These are phyloP conservation scores for Furcifer pardalis DNA, from an alignment of 2,797 vertebrate species.

Conservation along the genomic window DNA sequence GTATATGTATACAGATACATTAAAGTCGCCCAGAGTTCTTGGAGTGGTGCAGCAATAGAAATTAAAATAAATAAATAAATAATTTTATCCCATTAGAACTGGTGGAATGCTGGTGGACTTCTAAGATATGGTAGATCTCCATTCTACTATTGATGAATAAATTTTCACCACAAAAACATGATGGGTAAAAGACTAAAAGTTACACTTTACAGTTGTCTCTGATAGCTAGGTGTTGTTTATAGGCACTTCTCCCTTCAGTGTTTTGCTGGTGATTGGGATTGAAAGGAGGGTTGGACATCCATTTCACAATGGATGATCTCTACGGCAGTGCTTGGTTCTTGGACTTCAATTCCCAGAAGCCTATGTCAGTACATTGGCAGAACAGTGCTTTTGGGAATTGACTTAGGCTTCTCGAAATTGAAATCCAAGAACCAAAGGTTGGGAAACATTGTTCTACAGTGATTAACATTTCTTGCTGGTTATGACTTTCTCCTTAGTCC, in stretches of 20 bases:
- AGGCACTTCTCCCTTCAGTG: not conserved
- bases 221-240: not conserved
- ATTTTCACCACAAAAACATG: not conserved
- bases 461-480: not conserved
- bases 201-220: not conserved
- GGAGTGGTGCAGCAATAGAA: too few relatives aligned
- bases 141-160: not conserved
- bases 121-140: not conserved
- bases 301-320: not conserved
- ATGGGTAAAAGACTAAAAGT: not conserved
- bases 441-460: too few relatives aligned
- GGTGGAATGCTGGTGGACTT: not conserved
- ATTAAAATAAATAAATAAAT: too few relatives aligned
- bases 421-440: too few relatives aligned
- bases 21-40: too few relatives aligned
- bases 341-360: too few relatives aligned
- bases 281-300: not conserved
- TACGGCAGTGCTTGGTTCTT: too few relatives aligned
- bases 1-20: not conserved
- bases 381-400: too few relatives aligned
- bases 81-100: not conserved
- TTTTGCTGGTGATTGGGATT: not conserved
- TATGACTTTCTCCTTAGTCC: not conserved
- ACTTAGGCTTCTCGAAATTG: too few relatives aligned
- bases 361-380: too few relatives aligned